These are phyloP conservation scores for Gnathonemus echidnorhynchus DNA, from an alignment of 2,113 vertebrate genomes.

Conservation along the genomic window DNA sequence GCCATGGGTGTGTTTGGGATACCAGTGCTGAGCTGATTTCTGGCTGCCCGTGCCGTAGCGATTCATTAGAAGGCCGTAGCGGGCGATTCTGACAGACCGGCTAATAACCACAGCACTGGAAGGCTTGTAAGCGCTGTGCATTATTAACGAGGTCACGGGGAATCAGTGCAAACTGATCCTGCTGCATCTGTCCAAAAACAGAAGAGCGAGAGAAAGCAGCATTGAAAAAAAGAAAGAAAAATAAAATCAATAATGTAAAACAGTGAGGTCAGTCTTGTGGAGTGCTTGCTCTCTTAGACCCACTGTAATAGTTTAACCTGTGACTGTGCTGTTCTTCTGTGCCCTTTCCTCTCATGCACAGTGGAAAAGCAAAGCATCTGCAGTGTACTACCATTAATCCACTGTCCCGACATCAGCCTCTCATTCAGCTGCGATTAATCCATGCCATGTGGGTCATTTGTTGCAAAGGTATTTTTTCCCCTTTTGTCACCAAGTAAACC, in stretches of 20 bases:
- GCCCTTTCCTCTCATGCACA: not conserved
- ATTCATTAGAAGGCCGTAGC: not conserved
- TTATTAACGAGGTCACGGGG: not conserved
- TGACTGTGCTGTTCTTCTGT: too few species aligned
- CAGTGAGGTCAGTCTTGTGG: not conserved
- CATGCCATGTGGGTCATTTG: constrained; percentile 61
- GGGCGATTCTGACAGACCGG: not conserved
- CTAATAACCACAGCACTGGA: not conserved
- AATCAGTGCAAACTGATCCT: not conserved
- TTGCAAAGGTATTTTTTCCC: constrained; percentile 44
- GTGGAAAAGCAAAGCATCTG: not conserved
- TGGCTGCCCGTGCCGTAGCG: not conserved
- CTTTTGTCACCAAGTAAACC: constrained; percentile 30
- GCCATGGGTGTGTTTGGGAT: not conserved
- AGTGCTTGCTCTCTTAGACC: not conserved
- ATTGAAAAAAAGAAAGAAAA: not conserved
- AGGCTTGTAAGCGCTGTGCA: not conserved
- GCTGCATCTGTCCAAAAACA: not conserved
- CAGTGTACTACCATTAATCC: not conserved
- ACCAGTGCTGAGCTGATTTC: not conserved
- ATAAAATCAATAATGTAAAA: not conserved
- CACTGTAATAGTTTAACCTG: not conserved
- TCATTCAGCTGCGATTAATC: constrained; percentile 65
- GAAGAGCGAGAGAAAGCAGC: not conserved
- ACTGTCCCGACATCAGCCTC: constrained; percentile 29